These are phyloP conservation scores for Magallana nippona DNA, from an alignment of 2,888 invertebrate species.

Conservation along the genomic window DNA sequence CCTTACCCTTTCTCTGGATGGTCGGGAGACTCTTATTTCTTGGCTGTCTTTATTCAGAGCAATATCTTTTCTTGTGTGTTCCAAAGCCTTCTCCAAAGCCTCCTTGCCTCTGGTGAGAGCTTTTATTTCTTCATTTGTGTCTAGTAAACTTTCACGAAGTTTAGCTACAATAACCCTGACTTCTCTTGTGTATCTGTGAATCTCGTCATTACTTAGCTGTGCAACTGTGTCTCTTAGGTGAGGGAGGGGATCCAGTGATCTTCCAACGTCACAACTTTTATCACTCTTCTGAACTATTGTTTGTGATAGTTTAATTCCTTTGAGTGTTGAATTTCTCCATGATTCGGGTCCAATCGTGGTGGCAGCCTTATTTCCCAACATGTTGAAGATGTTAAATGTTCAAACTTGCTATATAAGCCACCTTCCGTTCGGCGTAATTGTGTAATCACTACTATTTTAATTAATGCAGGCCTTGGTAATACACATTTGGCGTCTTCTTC, in stretches of 20 bases:
- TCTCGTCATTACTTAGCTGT: constrained; percentile 78
- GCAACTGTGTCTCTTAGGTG: constrained; percentile 77
- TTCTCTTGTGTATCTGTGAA: constrained; percentile 77
- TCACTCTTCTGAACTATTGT: constrained; percentile 76
- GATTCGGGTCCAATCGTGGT: constrained; percentile 75
- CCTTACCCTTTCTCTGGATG: constrained; percentile 77
- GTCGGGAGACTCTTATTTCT: constrained; percentile 72
- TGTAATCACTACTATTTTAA: constrained; percentile 34
- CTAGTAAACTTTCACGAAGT: constrained; percentile 77
- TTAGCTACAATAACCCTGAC: constrained; percentile 76
- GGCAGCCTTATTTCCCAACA: constrained; percentile 67
- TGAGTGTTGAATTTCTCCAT: constrained; percentile 77
- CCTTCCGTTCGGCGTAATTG: constrained; percentile 36
- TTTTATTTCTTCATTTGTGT: constrained; percentile 79
- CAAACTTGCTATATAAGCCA: constrained; percentile 16
- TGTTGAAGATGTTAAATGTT: constrained; percentile 49
- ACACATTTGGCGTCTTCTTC: constrained; percentile 59
- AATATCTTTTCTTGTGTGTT: constrained; percentile 79
- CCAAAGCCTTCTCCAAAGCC: constrained; percentile 76
- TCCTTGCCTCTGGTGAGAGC: constrained; percentile 77
- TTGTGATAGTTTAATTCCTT: constrained; percentile 77
- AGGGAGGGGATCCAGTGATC: constrained; percentile 77
- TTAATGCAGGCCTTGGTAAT: constrained; percentile 34
- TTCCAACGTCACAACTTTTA: constrained; percentile 75
- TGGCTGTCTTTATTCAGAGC: constrained; percentile 77